Percentiles rank a stretch among this genome's conserved stretches.
Conservation (phyloP, 1,140 invertebrate species). For the roundworm (Caenorhabditis elegans) region WBcel235 BX284606.5:4230001-4230500, state of each 20-base stretch:
- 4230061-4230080: constrained; percentile 63
- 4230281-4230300: neutral
- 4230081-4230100: constrained; percentile 62
- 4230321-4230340: constrained; percentile 65
- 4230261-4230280: constrained; percentile 89
- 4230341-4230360: constrained; percentile 63
- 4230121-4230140: neutral
- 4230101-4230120: constrained; percentile 60
- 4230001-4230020: constrained; percentile 58
- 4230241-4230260: constrained; percentile 93
- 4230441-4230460: too few relatives aligned
- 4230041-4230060: constrained; percentile 64
- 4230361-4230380: constrained; percentile 66
- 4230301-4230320: constrained; percentile 28
- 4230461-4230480: too few relatives aligned
- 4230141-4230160: constrained; percentile 53
- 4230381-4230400: too few relatives aligned
- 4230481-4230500: too few relatives aligned
- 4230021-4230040: constrained; percentile 62
- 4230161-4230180: constrained; percentile 88
- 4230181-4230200: constrained; percentile 94
- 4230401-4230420: too few relatives aligned
- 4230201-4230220: constrained; percentile 94
- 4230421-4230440: too few relatives aligned
- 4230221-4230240: constrained; percentile 96